Base-by-base conservation (phyloP, 1,140 invertebrate species). In the Aphis craccivora region DNA sequence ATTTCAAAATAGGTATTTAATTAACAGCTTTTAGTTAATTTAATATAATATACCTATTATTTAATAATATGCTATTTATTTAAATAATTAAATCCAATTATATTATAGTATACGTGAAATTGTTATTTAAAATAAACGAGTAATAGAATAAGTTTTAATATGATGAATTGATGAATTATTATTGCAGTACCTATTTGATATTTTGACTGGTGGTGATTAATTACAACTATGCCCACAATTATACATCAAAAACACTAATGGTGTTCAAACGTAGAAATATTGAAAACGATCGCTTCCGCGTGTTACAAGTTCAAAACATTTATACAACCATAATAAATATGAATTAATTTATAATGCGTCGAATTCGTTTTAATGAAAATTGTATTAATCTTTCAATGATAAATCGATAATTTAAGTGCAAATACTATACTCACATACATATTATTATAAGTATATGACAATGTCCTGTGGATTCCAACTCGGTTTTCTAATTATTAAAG, bases 211-310 rank as follows among this genome's bases (percentile, higher is more conserved):
- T 45, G 20, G 7, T 48, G 86, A 88, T 88, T 88, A 48, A 88
- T 88, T 88, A 84, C 37, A 37, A 25, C 22, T 37, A 40, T 40
- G 18, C n/a, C 14, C 60, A 76, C 22, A 83, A 83, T 23, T 35
- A 87, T 20, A 87, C 84, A 88, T n/a, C n/a, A 88, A 88, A 88
- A 86, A 86, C 84, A 86, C 40, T 45, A 86, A 86, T 86, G 9
- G 25, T 88, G 14, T n/a, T 76, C 8, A 88, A 48, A 48, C 25
- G 45, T 88, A 37, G 43, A 87, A 45, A 87, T 45, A 45, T 45
- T n/a, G 37, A 86, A 84, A 45, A 30, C 40, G 0, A 35, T 48
- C 30, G 18, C 43, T 40, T 88, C 18, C 22, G 7, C 6, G 7
- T 48, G 45, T 3, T 88, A 22, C 25, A 88, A 48, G 45, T 6